Conservation (phyloP, 2,797 vertebrate species). For the Liparis tanakae region DNA sequence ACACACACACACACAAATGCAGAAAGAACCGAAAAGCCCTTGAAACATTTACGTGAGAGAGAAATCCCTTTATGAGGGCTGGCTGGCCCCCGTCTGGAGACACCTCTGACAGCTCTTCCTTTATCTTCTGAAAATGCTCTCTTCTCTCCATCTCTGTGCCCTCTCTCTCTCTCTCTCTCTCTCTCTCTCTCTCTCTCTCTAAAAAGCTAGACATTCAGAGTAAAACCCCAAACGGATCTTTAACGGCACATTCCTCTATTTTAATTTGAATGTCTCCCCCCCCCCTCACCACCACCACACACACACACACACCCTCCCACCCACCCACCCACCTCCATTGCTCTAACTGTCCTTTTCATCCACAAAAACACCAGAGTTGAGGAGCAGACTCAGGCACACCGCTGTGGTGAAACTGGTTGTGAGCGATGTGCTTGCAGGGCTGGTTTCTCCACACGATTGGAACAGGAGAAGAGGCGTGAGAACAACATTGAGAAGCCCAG, state of each 20-base stretch:
- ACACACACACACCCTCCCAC: conserved; percentile 1
- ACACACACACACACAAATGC: conserved; percentile 13
- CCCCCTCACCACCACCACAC: no score
- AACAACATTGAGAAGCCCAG: not conserved
- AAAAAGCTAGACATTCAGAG: conserved; percentile 50
- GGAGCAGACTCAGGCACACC: not conserved
- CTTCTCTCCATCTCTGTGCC: not conserved
- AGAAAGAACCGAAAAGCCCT: conserved; percentile 27
- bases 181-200: not conserved
- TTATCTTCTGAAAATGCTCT: conserved; percentile 8
- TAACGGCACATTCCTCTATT: conserved; percentile 58
- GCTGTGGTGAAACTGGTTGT: not conserved
- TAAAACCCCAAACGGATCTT: conserved; percentile 48
- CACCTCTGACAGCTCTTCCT: conserved; percentile 53
- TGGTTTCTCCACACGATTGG: not conserved
- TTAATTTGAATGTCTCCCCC: conserved; percentile 47
- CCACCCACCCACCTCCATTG: not conserved
- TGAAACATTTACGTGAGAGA: conserved; percentile 42
- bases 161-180: not conserved
- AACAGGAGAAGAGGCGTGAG: not conserved
- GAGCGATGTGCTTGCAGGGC: not conserved
- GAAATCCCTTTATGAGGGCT: conserved; percentile 53
- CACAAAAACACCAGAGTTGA: conserved; percentile 1
- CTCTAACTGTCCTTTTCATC: conserved; percentile 17
- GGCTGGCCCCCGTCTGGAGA: conserved; percentile 40